Evolutionary conservation across 2,888 invertebrate genomes (phyloP).

Genomic region (Allacma fusca): DNA sequence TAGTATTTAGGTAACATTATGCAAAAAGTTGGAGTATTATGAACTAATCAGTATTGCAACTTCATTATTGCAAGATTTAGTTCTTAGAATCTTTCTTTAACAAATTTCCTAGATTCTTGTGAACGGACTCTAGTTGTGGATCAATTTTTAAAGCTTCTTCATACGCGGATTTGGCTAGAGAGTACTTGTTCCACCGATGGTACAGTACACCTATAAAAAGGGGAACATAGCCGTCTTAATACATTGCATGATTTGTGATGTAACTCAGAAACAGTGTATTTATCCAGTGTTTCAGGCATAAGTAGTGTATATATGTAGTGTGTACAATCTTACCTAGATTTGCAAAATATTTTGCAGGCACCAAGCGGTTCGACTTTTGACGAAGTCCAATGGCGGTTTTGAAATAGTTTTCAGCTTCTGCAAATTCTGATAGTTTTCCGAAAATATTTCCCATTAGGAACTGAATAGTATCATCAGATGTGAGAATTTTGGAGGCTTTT

Average conservation of each 20-base stretch:
- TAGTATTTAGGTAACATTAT: too few relatives aligned
- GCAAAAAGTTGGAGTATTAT: too few relatives aligned
- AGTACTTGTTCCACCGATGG: constrained; percentile 85
- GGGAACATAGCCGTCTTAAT: too few relatives aligned
- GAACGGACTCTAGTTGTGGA: constrained; percentile 74
- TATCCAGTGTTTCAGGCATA: too few relatives aligned
- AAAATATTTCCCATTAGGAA: constrained; percentile 89
- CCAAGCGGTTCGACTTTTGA: constrained; percentile 64
- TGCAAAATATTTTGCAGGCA: constrained; percentile 82
- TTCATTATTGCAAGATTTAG: background rate
- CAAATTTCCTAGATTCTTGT: constrained; percentile 73
- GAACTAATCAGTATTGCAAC: background rate
- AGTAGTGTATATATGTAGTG: background rate
- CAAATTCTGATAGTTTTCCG: constrained; percentile 81
- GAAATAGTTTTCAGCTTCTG: constrained; percentile 83
- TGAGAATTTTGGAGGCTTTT: constrained; percentile 74
- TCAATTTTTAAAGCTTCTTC: constrained; percentile 77
- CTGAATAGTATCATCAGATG: constrained; percentile 76
- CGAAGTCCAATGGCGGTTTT: constrained; percentile 75
- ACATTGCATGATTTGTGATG: too few relatives aligned
- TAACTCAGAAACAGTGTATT: too few relatives aligned
- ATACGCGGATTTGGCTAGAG: constrained; percentile 79
- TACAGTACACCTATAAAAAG: constrained; percentile 80
- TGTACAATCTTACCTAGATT: constrained; percentile 77
- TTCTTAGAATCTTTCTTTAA: constrained; percentile 46